Conservation (phyloP, 2,888 invertebrate species). For the Brenthis hecate region DNA sequence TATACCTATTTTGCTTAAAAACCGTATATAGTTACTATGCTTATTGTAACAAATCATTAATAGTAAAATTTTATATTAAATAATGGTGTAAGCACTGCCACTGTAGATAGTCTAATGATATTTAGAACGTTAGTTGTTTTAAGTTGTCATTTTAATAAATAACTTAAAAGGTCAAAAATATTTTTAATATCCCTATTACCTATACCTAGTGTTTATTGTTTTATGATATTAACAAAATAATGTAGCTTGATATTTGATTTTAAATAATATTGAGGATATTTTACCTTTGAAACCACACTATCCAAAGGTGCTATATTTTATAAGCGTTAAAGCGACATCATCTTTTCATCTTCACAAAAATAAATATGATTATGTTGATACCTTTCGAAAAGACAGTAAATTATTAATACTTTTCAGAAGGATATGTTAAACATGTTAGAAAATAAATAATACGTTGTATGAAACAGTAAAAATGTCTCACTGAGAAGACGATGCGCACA, state of each 20-base stretch:
- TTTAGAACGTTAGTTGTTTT: constrained; percentile 41
- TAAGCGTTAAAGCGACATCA: too few species aligned
- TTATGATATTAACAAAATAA: neutral
- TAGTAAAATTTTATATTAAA: constrained; percentile 17
- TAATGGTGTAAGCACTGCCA: constrained; percentile 67
- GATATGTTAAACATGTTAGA: too few species aligned
- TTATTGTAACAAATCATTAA: constrained; percentile 8
- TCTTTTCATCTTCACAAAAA: too few species aligned
- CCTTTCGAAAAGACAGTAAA: too few species aligned
- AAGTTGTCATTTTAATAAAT: constrained; percentile 53
- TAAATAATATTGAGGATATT: too few species aligned
- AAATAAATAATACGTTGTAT: too few species aligned
- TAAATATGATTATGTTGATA: too few species aligned
- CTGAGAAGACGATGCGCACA: too few species aligned
- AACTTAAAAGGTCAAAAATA: constrained; percentile 47
- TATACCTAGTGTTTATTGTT: constrained; percentile 1
- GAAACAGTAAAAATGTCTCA: too few species aligned
- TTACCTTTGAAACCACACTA: too few species aligned
- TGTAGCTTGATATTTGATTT: neutral
- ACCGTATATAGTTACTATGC: neutral
- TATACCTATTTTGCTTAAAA: neutral
- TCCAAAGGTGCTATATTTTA: too few species aligned
- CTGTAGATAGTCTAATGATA: constrained; percentile 67
- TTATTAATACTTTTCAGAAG: too few species aligned
- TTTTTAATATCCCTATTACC: constrained; percentile 23